phyloP scores from a whole-genome alignment of 1,140 invertebrate species.

The Nymphalis io region DNA sequence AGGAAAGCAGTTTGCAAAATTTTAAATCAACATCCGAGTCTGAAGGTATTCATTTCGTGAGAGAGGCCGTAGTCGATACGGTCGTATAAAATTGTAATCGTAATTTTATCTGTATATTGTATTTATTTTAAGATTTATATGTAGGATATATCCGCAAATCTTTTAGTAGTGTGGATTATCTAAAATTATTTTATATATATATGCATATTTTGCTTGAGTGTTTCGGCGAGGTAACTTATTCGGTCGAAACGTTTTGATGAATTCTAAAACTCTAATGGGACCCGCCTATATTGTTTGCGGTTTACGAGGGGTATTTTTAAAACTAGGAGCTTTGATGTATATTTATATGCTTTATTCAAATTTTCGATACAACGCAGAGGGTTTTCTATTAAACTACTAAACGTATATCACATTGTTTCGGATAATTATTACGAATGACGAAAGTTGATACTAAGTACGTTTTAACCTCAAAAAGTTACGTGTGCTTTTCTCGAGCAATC shows the following conservation, averaged over 20 bases:
- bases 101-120: constrained; percentile 69
- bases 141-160: constrained; percentile 65
- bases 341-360: constrained; percentile 42
- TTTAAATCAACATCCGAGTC: constrained; percentile 65
- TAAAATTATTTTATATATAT: constrained; percentile 55
- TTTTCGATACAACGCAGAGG: constrained; percentile 36
- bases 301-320: constrained; percentile 25
- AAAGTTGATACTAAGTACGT: neutral
- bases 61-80: neutral
- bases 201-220: constrained; percentile 56
- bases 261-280: constrained; percentile 64
- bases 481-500: neutral
- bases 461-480: neutral
- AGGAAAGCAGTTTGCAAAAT: constrained; percentile 66
- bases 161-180: constrained; percentile 52
- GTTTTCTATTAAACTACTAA: constrained; percentile 20
- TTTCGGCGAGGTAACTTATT: constrained; percentile 44
- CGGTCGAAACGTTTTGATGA: constrained; percentile 54
- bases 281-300: constrained; percentile 29
- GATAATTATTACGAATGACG: neutral
- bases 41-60: constrained; percentile 38
- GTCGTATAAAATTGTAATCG: constrained; percentile 51
- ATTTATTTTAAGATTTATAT: constrained; percentile 74
- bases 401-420: constrained; percentile 24
- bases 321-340: constrained; percentile 43